phyloP scores from a whole-genome alignment of 2,113 vertebrate species.

The Neomonachus schauinslandi region DNA sequence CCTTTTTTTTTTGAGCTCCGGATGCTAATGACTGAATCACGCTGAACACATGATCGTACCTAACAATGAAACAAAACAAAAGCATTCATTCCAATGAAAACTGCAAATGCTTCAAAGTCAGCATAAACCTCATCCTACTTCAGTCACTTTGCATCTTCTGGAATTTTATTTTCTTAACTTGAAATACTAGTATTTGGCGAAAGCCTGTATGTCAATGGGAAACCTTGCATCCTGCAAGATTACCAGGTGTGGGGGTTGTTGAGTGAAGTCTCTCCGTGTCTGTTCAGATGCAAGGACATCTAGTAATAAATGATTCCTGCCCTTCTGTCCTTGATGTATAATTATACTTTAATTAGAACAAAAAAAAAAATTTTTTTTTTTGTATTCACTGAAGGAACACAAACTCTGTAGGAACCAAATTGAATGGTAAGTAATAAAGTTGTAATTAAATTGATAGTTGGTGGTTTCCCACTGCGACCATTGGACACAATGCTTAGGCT shows the following conservation, averaged over 20 bases:
- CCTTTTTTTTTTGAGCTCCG: not conserved
- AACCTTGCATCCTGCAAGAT: rapidly evolving
- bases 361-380: not conserved
- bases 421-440: conserved; percentile 47
- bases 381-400: conserved; percentile 49
- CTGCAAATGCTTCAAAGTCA: not conserved
- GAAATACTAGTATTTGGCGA: not conserved
- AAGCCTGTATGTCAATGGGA: not conserved
- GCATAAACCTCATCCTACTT: not conserved
- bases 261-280: not conserved
- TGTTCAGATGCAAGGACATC: not conserved
- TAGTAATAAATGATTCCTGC: not conserved
- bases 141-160: not conserved
- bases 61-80: not conserved
- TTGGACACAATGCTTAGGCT: not conserved
- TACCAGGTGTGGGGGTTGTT: rapidly evolving
- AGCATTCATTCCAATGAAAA: not conserved
- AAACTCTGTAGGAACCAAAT: not conserved
- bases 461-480: not conserved
- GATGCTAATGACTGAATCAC: not conserved
- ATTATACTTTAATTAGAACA: conserved; percentile 57
- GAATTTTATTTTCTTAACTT: not conserved
- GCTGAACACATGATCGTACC: not conserved
- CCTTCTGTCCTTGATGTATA: not conserved
- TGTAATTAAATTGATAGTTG: conserved; percentile 24